Evolutionary conservation across 2,888 invertebrate species (phyloP).

Genomic region (Acrobasis repandana): DNA sequence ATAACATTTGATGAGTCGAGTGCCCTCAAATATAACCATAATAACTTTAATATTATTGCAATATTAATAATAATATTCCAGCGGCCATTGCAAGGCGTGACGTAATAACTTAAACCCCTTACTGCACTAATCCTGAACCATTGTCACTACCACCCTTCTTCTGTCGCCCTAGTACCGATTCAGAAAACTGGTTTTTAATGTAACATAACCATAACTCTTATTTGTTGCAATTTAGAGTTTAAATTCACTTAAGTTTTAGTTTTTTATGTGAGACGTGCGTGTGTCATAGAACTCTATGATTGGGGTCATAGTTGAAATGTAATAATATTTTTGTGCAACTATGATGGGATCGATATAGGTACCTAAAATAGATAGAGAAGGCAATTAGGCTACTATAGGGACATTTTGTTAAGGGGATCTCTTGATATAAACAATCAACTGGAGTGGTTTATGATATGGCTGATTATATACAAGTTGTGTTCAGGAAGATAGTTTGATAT

Average conservation of each 20-base stretch:
- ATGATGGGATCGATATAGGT: slow-evolving; percentile 3
- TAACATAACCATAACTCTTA: neutral
- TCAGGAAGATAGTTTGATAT: no score
- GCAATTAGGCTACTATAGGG: no score
- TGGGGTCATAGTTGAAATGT: slow-evolving; percentile 42
- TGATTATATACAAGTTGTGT: no score
- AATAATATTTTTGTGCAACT: slow-evolving; percentile 33
- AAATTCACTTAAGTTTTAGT: slow-evolving; percentile 31
- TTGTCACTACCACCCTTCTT: slow-evolving; percentile 63
- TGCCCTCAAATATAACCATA: slow-evolving; percentile 6
- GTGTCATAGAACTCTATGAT: slow-evolving; percentile 40
- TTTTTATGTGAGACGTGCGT: slow-evolving; percentile 38
- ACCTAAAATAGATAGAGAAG: no score
- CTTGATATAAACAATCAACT: no score
- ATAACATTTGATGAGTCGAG: neutral
- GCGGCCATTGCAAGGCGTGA: slow-evolving; percentile 64
- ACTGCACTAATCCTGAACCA: slow-evolving; percentile 64
- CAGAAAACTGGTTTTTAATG: slow-evolving; percentile 28
- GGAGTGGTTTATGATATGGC: no score
- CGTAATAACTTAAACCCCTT: slow-evolving; percentile 74
- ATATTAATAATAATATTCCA: slow-evolving; percentile 48
- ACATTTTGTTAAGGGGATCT: no score
- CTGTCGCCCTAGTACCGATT: slow-evolving; percentile 51
- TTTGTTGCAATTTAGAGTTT: slow-evolving; percentile 36
- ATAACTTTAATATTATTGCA: slow-evolving; percentile 32